Evolutionary conservation across 1,140 invertebrate genomes (phyloP), one percentile per base, ranked within the genome.

Genomic region (Drosophila obscura): DNA sequence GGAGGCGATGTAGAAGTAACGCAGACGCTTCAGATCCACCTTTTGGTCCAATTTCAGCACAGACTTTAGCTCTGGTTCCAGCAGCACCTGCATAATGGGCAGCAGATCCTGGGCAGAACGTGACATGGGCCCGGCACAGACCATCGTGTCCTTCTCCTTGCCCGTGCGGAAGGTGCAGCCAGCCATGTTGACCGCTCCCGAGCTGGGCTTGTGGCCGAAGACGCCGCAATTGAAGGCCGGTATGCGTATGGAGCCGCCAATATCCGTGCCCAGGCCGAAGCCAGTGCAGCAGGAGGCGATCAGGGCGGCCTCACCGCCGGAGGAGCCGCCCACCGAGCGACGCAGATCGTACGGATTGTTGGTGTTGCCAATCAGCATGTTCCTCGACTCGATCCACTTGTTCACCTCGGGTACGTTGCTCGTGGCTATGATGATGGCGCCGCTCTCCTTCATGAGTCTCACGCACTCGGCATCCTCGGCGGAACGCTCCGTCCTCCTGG

Each of bases 201-300:
- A 93, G 7, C 96, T 96, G 4, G 97, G 95, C 90, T 99, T 98
- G 74, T 98, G 95, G 2, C 97, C 98, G 93, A 96, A 99, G 50
- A 99, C 93, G 43, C 98, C 98, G 93, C 97, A 98, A 92, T 97
- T 99, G 82, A 97, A 98, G 1, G 97, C 94, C 2, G 98, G 98
- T 93, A 99, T 98, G 49, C 99, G 94, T 48, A 97, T 96, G 6
- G 97, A 98, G 0, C 98, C 99, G 16, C 98, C 98, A 80, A 99
- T 98, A 92, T 99, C 98, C 1, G 96, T 96, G 48, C 94, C 94
- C 43, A 99, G 93, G 2, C 98, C 97, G 76, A 99, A 94, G 9
- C 97, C 95, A 26, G 95, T 94, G 31, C 96, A 97, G 73, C 96
- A 94, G 8, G 96, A 93, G 15, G 97, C 92, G 2, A 96, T 92